Percentiles rank a stretch among this genome's conserved stretches.
phyloP scores from a whole-genome alignment of 2,797 vertebrate genomes.

The Hemitrygon akajei region DNA sequence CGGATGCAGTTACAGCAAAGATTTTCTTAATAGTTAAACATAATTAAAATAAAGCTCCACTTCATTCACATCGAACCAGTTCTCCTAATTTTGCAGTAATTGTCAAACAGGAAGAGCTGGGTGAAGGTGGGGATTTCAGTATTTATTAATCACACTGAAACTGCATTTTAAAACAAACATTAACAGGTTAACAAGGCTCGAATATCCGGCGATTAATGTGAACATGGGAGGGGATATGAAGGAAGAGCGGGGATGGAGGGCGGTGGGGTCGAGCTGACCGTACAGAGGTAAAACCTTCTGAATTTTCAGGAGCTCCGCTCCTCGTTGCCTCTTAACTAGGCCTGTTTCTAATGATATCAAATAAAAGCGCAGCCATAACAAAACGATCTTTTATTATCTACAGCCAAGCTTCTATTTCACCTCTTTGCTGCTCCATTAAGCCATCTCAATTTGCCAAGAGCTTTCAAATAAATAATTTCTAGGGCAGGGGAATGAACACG shows the following conservation, averaged over 20 bases:
- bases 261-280: neutral
- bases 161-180: neutral
- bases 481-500: neutral
- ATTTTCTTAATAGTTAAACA: neutral
- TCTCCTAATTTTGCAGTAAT: neutral
- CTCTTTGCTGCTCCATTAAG: neutral
- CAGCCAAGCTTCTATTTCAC: neutral
- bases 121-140: neutral
- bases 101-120: slow-evolving; percentile 9
- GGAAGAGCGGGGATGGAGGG: too few species aligned
- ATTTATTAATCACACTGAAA: neutral
- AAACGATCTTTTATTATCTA: neutral
- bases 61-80: neutral
- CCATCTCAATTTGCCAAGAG: neutral
- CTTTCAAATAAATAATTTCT: neutral
- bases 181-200: neutral
- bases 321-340: slow-evolving; percentile 7
- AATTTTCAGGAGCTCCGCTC: neutral
- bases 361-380: slow-evolving; percentile 30
- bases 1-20: neutral
- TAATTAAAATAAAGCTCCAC: neutral
- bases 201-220: neutral
- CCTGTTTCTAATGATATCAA: slow-evolving; percentile 11
- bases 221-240: neutral
- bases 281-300: neutral